These are phyloP conservation scores for Enteromius unitaeniatus DNA, from an alignment of 2,797 vertebrate species.

Conservation along the genomic window DNA sequence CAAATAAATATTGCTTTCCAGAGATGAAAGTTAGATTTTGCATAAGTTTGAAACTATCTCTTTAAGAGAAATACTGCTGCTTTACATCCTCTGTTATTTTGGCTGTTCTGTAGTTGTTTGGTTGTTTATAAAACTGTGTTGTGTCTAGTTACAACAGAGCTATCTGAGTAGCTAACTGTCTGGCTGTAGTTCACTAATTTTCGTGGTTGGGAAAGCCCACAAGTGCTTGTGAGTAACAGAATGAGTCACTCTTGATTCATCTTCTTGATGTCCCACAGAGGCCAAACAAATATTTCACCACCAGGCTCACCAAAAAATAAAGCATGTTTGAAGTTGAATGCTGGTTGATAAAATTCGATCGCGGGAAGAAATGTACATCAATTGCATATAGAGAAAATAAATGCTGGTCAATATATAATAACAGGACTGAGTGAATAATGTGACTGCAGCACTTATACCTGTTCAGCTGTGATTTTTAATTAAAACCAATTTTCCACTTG, in stretches of 20 bases:
- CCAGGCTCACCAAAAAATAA: neutral
- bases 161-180: constrained; percentile 7
- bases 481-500: constrained; percentile 7
- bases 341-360: neutral
- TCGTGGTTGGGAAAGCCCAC: constrained; percentile 19
- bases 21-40: neutral
- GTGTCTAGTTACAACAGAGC: constrained; percentile 24
- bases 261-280: constrained; percentile 19
- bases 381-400: neutral
- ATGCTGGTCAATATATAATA: constrained; percentile 13
- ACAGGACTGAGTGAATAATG: neutral
- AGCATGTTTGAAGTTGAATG: neutral
- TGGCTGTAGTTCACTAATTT: constrained; percentile 34
- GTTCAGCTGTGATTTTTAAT: constrained; percentile 11
- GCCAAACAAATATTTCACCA: constrained; percentile 3
- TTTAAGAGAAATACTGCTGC: neutral
- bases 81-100: constrained; percentile 8
- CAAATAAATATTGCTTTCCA: too few relatives aligned
- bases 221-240: neutral
- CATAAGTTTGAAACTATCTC: neutral
- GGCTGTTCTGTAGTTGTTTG: constrained; percentile 24
- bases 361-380: neutral
- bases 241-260: constrained; percentile 36
- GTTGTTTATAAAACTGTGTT: constrained; percentile 32
- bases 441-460: neutral